Evolutionary conservation across 2,797 vertebrate species (phyloP).

Genomic region (Xenentodon cancila): DNA sequence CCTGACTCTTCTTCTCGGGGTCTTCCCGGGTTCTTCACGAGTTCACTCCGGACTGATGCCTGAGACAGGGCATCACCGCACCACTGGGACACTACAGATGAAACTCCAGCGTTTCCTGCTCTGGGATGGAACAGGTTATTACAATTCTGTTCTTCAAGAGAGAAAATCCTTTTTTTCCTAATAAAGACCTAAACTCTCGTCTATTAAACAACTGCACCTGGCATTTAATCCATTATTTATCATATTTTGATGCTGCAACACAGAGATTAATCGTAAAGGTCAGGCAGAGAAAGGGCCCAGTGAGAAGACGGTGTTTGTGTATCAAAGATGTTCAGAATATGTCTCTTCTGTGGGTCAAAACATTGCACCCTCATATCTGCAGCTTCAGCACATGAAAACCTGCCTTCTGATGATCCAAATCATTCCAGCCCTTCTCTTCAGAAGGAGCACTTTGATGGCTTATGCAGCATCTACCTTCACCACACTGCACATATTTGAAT

Average conservation of each 20-base stretch:
- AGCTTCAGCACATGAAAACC: conserved; percentile 23
- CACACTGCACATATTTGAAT: conserved; percentile 70
- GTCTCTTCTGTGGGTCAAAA: conserved; percentile 39
- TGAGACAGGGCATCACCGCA: no score
- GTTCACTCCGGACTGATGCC: no score
- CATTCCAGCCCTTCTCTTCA: conserved; percentile 61
- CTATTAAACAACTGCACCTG: conserved; percentile 6
- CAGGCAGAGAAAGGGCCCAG: conserved; percentile 8
- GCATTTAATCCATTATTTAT: conserved; percentile 21
- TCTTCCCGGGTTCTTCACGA: no score
- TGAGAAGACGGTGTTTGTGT: conserved; percentile 10
- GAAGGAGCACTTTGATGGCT: conserved; percentile 76
- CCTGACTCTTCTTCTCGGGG: no score
- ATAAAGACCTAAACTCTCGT: not conserved
- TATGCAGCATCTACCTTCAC: conserved; percentile 73
- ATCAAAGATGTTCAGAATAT: conserved; percentile 16
- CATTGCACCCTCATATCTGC: conserved; percentile 33
- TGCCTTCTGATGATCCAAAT: conserved; percentile 72
- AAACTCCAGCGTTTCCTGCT: not conserved
- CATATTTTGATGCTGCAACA: conserved; percentile 11
- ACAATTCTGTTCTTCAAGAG: conserved; percentile 6
- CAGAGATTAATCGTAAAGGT: conserved; percentile 7
- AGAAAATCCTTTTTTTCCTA: conserved; percentile 2
- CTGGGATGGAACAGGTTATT: not conserved
- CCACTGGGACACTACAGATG: not conserved